Conservation (phyloP, 2,113 vertebrate genomes). For the Burhinus oedicnemus region DNA sequence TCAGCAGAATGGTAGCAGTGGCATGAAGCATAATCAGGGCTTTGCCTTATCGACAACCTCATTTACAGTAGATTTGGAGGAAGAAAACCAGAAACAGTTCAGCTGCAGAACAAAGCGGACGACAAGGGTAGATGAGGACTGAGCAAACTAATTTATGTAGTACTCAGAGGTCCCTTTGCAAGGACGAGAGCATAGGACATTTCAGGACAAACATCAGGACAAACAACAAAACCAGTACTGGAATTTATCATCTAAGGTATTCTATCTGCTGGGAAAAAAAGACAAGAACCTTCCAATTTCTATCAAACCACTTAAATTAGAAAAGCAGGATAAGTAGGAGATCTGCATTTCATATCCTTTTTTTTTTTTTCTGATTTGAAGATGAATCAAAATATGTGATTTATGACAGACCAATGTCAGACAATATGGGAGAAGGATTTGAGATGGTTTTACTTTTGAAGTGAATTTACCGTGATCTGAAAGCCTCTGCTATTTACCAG, state of each 20-base stretch:
- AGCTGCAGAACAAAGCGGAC: background rate
- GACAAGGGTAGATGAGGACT: background rate
- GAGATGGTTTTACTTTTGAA: background rate
- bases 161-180: background rate
- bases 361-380: background rate
- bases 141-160: background rate
- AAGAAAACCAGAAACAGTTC: background rate
- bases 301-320: background rate
- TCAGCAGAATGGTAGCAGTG: background rate
- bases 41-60: background rate
- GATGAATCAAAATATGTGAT: constrained; percentile 10
- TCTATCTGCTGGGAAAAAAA: background rate
- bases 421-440: background rate
- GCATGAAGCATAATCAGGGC: background rate
- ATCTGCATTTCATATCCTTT: background rate
- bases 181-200: background rate
- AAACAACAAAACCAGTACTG: background rate
- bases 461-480: background rate
- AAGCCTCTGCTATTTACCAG: background rate
- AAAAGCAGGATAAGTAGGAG: constrained; percentile 12
- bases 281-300: background rate
- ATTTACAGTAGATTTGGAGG: background rate
- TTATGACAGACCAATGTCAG: background rate
- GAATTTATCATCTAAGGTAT: background rate
- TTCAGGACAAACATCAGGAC: background rate